Percentiles rank a stretch among this genome's conserved stretches.
Conservation (phyloP, 1,140 invertebrate species). For the Ephestia elutella region DNA sequence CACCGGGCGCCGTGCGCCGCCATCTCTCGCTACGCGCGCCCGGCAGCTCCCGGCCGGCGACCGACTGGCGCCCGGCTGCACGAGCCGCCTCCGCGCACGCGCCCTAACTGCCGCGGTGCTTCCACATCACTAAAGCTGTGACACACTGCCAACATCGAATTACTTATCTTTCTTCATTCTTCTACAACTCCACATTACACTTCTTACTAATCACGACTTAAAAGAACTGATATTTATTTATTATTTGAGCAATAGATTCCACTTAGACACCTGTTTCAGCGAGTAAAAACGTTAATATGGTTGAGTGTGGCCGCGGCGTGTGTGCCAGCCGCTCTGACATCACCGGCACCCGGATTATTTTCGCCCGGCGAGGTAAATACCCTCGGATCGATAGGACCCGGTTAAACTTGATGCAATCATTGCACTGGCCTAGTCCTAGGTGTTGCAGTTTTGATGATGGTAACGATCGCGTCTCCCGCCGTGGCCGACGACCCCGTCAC, state of each 20-base stretch:
- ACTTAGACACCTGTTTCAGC: neutral
- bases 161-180: neutral
- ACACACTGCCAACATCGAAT: neutral
- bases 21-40: conserved; percentile 62
- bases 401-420: conserved; percentile 73
- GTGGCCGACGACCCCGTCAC: conserved; percentile 1
- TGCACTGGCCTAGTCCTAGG: conserved; percentile 65
- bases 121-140: conserved; percentile 8
- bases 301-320: conserved; percentile 33
- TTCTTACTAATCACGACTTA: neutral
- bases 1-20: conserved; percentile 54
- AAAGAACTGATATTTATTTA: no score
- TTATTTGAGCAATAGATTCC: neutral
- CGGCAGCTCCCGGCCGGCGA: conserved; percentile 64
- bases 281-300: neutral
- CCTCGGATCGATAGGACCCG: conserved; percentile 69
- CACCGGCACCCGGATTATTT: conserved; percentile 69
- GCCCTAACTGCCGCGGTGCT: neutral
- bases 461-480: conserved; percentile 9
- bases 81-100: conserved; percentile 20
- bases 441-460: conserved; percentile 42
- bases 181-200: neutral
- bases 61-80: conserved; percentile 62
- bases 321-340: conserved; percentile 60
- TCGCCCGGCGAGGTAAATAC: conserved; percentile 72